Evolutionary conservation across 2,113 vertebrate genomes (phyloP), one percentile per base, ranked within the genome.

Genomic region (Pipa parva): DNA sequence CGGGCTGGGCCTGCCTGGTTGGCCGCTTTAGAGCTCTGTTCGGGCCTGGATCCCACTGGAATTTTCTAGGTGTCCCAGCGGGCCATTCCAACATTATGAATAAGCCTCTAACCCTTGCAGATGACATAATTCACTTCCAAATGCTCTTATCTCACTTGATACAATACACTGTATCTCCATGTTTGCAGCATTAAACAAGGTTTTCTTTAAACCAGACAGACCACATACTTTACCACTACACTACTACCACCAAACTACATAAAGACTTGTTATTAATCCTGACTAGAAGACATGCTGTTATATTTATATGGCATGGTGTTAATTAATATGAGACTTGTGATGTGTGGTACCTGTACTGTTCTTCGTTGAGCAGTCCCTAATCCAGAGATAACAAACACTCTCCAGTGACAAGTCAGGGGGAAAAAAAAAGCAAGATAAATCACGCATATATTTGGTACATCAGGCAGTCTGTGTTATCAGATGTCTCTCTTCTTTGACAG

Each of bases 401-500:
- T 70, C 57, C 66, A 61, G 66, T 70, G 66, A 61, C 66, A 70
- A 58, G 58, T 70, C 48, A 70, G 31, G n/a, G n/a, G n/a, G n/a
- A n/a, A 52, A 54, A 60, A 60, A 69, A 39, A 52, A 15, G 17
- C 29, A 5, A 39, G 56, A 68, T 68, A 68, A 68, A 60, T 54
- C 66, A 61, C 60, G 57, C 46, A 70, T 70, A 60, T 60, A 52
- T 59, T 49, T 33, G 60, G 60, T 58, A 61, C 45, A 42, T 65
- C 39, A 70, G 66, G 66, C 66, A 70, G 66, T 28, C 66, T 70
- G 66, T 46, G 66, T 70, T 70, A 70, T 70, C 66, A 70, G 58
- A 70, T 70, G 66, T 70, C 66, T 61, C 66, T 70, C 58, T 70
- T 61, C 58, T 70, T 70, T 70, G 66, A 70, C 66, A 70, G 66